phyloP scores from a whole-genome alignment of 2,888 invertebrate species.

The Epirrhoe tristata region DNA sequence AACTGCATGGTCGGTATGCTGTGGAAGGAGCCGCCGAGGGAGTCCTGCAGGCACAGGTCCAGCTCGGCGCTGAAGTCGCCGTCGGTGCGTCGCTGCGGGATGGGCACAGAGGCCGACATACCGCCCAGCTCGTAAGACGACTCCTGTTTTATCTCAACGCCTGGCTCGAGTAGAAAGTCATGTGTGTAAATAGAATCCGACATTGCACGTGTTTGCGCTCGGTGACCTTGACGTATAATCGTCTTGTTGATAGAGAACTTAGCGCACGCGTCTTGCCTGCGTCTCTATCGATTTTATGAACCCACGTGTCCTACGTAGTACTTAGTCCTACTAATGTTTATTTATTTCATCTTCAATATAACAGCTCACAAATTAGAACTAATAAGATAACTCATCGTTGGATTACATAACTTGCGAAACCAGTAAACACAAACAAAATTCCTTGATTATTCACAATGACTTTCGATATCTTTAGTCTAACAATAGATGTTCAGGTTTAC shows the following conservation, averaged over 20 bases:
- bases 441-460: constrained; percentile 80
- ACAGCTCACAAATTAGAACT: constrained; percentile 25
- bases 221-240: constrained; percentile 82
- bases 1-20: constrained; percentile 72
- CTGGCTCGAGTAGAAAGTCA: constrained; percentile 87
- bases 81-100: constrained; percentile 84
- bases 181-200: constrained; percentile 87
- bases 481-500: constrained; percentile 21
- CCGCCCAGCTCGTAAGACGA: constrained; percentile 76
- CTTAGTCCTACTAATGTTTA: constrained; percentile 47
- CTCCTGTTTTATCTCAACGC: constrained; percentile 87
- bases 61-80: constrained; percentile 85
- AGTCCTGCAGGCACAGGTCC: constrained; percentile 84
- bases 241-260: constrained; percentile 80
- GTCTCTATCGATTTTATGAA: constrained; percentile 79
- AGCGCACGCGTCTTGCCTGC: constrained; percentile 79
- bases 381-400: constrained; percentile 55
- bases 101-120: constrained; percentile 87
- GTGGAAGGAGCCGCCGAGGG: constrained; percentile 71
- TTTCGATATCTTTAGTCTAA: constrained; percentile 64
- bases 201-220: constrained; percentile 85
- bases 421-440: constrained; percentile 65
- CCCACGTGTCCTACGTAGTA: constrained; percentile 73
- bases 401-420: constrained; percentile 77
- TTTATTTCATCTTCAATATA: constrained; percentile 46